Evolutionary conservation across 2,797 vertebrate species (phyloP).

Genomic region (Poeciliopsis gracilis): DNA sequence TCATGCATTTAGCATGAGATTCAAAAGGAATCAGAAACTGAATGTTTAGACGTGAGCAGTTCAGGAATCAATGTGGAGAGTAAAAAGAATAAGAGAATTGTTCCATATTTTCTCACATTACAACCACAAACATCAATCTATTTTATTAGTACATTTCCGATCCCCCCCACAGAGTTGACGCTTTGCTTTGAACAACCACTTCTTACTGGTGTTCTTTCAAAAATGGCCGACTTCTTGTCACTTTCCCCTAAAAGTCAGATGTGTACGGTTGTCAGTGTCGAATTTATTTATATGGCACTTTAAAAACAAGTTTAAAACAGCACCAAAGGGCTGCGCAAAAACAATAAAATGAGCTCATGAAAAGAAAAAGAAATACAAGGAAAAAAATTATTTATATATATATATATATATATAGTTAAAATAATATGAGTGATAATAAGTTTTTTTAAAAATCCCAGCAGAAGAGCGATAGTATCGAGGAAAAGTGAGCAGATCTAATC

Average conservation of each 20-base stretch:
- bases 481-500: too few relatives aligned
- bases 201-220: background rate
- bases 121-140: background rate
- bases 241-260: background rate
- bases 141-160: background rate
- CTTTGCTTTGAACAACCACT: background rate
- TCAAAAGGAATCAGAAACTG: background rate
- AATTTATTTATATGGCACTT: too few relatives aligned
- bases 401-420: too few relatives aligned
- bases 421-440: too few relatives aligned
- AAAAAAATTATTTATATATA: too few relatives aligned
- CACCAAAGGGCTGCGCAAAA: too few relatives aligned
- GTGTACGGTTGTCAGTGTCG: too few relatives aligned
- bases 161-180: background rate
- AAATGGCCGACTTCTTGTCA: background rate
- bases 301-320: too few relatives aligned
- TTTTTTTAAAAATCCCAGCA: too few relatives aligned
- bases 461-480: too few relatives aligned
- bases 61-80: background rate
- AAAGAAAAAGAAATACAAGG: too few relatives aligned
- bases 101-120: background rate
- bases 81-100: background rate
- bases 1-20: slow-evolving; percentile 3
- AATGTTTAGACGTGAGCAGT: background rate
- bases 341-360: too few relatives aligned